These are phyloP conservation scores for Chironomus striatipennis DNA, from an alignment of 1,140 invertebrate genomes.

Conservation along the genomic window DNA sequence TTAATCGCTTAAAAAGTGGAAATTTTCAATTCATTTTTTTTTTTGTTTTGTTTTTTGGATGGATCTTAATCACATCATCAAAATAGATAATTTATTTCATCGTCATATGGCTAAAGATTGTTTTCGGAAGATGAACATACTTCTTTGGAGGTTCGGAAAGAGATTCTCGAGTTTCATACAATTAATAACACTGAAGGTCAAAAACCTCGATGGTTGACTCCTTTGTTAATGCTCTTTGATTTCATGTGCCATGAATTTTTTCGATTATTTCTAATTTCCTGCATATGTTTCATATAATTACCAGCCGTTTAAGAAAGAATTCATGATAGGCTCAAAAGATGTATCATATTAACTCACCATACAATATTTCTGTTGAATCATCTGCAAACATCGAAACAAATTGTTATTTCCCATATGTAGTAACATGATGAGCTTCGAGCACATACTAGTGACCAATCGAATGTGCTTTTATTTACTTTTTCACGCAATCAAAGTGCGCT, in stretches of 20 bases:
- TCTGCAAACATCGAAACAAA: neutral
- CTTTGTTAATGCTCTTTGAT: neutral
- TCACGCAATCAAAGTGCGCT: no score
- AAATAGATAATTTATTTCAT: neutral
- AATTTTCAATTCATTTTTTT: neutral
- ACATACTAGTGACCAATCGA: no score
- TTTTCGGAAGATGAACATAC: neutral
- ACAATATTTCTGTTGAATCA: neutral
- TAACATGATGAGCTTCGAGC: no score
- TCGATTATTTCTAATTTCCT: slow-evolving; percentile 10
- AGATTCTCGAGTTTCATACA: neutral
- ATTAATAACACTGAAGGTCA: slow-evolving; percentile 10
- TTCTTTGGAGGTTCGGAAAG: neutral
- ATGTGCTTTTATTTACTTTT: no score
- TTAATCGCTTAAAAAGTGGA: neutral
- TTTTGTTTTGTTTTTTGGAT: neutral
- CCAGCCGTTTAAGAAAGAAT: neutral
- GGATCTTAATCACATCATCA: slow-evolving; percentile 1
- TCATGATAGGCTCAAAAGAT: no score
- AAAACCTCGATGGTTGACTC: neutral
- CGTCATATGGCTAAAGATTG: neutral
- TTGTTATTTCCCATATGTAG: no score
- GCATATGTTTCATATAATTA: slow-evolving; percentile 20
- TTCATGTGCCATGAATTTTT: neutral
- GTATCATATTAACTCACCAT: no score